A percentile compares a stretch with the other conserved stretches of the same genome.
These are phyloP conservation scores for Sorex maritimensis DNA, from an alignment of 2,797 vertebrate species.

Conservation along the genomic window DNA sequence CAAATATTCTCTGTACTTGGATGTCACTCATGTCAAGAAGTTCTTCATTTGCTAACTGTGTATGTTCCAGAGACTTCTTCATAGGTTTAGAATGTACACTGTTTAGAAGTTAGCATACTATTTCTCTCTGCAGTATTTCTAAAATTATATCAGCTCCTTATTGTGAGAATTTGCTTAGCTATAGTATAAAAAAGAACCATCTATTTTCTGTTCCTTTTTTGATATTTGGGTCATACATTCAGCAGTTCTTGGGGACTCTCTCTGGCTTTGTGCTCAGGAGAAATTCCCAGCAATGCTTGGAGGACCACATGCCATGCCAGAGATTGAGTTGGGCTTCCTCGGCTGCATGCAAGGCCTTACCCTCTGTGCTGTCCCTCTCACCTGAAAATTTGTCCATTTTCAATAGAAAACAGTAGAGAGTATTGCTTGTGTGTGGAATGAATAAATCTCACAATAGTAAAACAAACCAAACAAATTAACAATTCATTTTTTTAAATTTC, in stretches of 20 bases:
- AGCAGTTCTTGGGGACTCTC: too few species aligned
- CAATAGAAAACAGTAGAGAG: conserved; percentile 23
- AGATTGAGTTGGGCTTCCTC: too few species aligned
- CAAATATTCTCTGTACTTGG: conserved; percentile 37
- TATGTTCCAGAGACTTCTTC: conserved; percentile 18
- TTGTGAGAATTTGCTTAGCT: conserved; percentile 14
- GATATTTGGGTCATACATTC: too few species aligned
- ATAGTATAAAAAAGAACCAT: conserved; percentile 12
- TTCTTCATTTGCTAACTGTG: neutral
- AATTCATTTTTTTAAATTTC: too few species aligned
- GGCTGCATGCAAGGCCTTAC: too few species aligned
- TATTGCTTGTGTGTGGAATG: neutral
- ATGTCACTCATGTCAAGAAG: neutral
- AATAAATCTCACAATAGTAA: conserved; percentile 42
- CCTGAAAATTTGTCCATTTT: neutral
- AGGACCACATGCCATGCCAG: too few species aligned
- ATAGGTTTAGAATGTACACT: neutral
- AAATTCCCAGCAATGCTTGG: too few species aligned
- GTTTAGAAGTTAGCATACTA: neutral
- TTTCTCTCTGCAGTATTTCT: conserved; percentile 47
- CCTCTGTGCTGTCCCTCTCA: too few species aligned
- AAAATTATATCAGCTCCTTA: neutral
- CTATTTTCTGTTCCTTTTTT: too few species aligned
- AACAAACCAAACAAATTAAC: neutral
- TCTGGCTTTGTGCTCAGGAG: too few species aligned